These are phyloP conservation scores for Cyrtodaria siliqua DNA, from an alignment of 2,888 invertebrate genomes.

Conservation along the genomic window DNA sequence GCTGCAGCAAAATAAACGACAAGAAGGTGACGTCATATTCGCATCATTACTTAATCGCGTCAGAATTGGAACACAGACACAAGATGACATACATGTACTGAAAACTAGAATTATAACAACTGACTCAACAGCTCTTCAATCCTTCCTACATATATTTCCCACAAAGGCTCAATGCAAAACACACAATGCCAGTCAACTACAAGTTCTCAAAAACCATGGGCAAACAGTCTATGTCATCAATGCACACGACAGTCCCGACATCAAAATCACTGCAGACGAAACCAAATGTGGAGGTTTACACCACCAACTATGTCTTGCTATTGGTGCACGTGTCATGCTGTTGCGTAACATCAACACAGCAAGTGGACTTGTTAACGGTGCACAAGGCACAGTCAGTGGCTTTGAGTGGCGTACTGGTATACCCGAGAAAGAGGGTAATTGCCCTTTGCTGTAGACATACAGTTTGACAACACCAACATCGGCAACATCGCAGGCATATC, in stretches of 20 bases:
- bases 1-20: not conserved
- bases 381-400: not conserved
- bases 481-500: too few relatives aligned
- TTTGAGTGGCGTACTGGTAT: not conserved
- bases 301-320: not conserved
- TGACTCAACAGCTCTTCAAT: too few relatives aligned
- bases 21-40: not conserved
- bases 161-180: not conserved
- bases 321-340: not conserved
- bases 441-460: too few relatives aligned
- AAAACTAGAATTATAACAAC: too few relatives aligned
- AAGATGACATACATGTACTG: too few relatives aligned
- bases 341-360: not conserved
- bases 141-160: not conserved
- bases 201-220: too few relatives aligned
- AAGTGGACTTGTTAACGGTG: not conserved
- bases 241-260: too few relatives aligned
- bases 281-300: not conserved
- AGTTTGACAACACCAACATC: too few relatives aligned
- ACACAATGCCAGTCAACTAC: not conserved
- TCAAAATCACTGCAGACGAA: not conserved
- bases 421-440: too few relatives aligned
- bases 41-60: too few relatives aligned
- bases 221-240: too few relatives aligned
- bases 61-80: too few relatives aligned